Base-by-base conservation (phyloP, 2,888 invertebrate genomes). In the Sarcophaga variegata region DNA sequence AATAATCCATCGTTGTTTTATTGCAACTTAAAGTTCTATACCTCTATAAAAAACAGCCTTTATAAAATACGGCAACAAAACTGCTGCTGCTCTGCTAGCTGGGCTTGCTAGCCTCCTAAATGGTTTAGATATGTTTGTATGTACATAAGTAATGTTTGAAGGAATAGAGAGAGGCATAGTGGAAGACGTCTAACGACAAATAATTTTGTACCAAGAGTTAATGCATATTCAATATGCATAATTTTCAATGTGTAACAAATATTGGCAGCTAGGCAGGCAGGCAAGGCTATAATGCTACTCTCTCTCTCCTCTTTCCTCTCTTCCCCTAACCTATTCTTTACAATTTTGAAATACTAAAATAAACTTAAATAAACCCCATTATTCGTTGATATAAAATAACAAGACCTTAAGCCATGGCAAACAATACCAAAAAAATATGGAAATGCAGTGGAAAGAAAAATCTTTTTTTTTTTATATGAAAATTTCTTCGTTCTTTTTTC, bases 221-320 rank as follows among this genome's bases (percentile, higher is more conserved):
- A 54, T 60, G 5, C n/a, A 47, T 59, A 64, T 71, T 60, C 14
- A 59, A 66, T 62, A 66, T 77, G 70, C 59, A 71, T 71, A 72
- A 67, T 20, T 83, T 83, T 76, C 72, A 71, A 17, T 12, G 17
- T 14, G 54, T 81, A 82, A 64, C 60, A 83, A 74, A 78, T 78
- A 83, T 83, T 83, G 83, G 78, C 83, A 83, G 72, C 0, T 4
- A 27, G 6, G 0, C 37, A 27, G 6, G 0, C 37, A 37, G 37
- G 37, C 37, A 37, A 37, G 37, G 25, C 10, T 27, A 67, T 72
- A 11, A 14, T 14, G 49, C 14, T 14, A 17, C 49, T 49, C 49
- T 49, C 49, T 11, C 14, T 54, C 14, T 17, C 54, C 4, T 49
- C 49, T 8, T 49, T 49, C 17, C 10, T 5, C 17, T 54, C 4